phyloP scores from a whole-genome alignment of 2,113 vertebrate species.

The Azemiops feae region DNA sequence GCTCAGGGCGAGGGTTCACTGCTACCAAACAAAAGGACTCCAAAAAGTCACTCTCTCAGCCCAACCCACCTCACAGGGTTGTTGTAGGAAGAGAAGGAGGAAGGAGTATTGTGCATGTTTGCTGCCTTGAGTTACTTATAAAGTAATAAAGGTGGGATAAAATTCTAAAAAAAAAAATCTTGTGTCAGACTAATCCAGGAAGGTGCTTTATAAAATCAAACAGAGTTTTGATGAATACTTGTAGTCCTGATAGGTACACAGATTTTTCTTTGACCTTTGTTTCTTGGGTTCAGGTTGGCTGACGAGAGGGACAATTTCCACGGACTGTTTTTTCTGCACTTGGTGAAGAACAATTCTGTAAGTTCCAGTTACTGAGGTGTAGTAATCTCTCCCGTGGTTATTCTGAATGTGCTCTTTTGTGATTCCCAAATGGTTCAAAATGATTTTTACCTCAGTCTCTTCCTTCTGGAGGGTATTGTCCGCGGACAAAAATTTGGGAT shows the following conservation, averaged over 20 bases:
- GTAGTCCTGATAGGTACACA: constrained; percentile 74
- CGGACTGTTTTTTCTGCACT: constrained; percentile 80
- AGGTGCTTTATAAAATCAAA: constrained; percentile 82
- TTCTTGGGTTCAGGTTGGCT: constrained; percentile 67
- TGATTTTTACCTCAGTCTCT: constrained; percentile 81
- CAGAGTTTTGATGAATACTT: constrained; percentile 93
- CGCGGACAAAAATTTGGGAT: constrained; percentile 83
- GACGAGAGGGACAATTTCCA: constrained; percentile 76
- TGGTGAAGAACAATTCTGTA: constrained; percentile 91
- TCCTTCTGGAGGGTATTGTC: constrained; percentile 76
- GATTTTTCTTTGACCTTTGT: constrained; percentile 74
- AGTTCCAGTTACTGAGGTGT: constrained; percentile 87
- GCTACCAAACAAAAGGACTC: constrained; percentile 49
- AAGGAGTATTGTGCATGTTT: neutral
- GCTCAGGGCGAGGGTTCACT: constrained; percentile 27
- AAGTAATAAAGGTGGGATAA: neutral
- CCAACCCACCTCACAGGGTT: neutral
- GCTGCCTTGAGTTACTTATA: neutral
- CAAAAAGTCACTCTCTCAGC: neutral
- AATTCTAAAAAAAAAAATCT: neutral
- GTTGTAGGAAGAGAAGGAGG: neutral
- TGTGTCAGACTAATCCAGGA: constrained; percentile 28
- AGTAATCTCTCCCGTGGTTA: constrained; percentile 83
- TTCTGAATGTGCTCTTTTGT: constrained; percentile 87
- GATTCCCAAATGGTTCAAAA: constrained; percentile 83